Conservation (phyloP, 2,113 vertebrate genomes). For the Oryzias melastigma region DNA sequence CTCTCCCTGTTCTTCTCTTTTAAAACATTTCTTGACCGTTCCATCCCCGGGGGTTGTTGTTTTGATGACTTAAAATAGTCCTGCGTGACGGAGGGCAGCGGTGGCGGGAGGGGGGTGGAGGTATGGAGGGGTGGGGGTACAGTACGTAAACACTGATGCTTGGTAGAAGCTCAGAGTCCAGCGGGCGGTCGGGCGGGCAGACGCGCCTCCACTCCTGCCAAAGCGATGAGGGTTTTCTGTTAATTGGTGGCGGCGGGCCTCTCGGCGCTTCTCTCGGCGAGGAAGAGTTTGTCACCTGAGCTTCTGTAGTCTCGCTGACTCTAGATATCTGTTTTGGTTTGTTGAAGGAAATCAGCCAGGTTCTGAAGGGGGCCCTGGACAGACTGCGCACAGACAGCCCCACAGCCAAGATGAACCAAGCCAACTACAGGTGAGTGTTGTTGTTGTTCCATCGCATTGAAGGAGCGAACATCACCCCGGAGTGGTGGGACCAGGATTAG, state of each 20-base stretch:
- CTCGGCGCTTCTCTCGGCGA: conserved; percentile 13
- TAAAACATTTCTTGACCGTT: conserved; percentile 7
- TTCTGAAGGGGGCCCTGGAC: conserved; percentile 50
- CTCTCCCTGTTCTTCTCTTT: not conserved
- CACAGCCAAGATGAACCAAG: conserved; percentile 49
- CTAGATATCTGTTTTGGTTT: not conserved
- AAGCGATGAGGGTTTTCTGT: conserved; percentile 22
- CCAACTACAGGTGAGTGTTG: conserved; percentile 50
- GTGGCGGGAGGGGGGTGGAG: conserved; percentile 24
- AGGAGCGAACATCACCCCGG: not conserved
- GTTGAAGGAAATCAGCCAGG: conserved; percentile 50
- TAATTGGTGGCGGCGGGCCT: conserved; percentile 40
- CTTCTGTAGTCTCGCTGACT: not conserved
- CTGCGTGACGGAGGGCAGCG: conserved; percentile 33
- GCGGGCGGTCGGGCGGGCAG: conserved; percentile 4
- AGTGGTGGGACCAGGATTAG: conserved; percentile 48
- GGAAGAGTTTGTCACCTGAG: conserved; percentile 1
- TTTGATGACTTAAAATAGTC: conserved; percentile 47
- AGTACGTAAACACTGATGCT: conserved; percentile 24
- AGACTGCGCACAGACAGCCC: conserved; percentile 27
- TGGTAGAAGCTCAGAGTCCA: conserved; percentile 16
- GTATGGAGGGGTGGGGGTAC: conserved; percentile 32
- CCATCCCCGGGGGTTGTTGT: conserved; percentile 24
- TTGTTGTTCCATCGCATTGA: not conserved
- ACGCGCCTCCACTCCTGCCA: conserved; percentile 12